Percentiles rank a stretch among this genome's conserved stretches.
These are phyloP conservation scores for Palythoa grandis DNA, from an alignment of 92 coral and sea anemone genomes.

Conservation along the genomic window DNA sequence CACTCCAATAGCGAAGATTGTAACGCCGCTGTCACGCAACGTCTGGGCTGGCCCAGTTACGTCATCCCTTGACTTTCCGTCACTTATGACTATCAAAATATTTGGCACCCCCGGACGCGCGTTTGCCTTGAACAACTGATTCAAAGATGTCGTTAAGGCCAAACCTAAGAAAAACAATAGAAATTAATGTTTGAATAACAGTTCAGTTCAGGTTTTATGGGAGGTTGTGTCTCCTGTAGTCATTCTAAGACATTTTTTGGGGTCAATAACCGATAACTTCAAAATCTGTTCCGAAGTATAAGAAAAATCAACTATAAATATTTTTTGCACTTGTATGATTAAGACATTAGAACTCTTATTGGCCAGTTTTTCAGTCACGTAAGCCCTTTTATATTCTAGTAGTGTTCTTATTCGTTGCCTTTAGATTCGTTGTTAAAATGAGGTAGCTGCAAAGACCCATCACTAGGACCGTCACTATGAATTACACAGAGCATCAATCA, in stretches of 20 bases:
- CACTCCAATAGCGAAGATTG: constrained; percentile 63
- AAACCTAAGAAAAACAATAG: constrained; percentile 24
- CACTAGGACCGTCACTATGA: too few species aligned
- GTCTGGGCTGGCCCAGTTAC: constrained; percentile 62
- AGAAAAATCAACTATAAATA: too few species aligned
- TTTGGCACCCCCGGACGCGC: constrained; percentile 59
- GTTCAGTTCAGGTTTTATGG: neutral
- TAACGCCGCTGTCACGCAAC: constrained; percentile 68
- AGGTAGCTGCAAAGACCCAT: too few species aligned
- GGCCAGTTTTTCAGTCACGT: too few species aligned
- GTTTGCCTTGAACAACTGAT: constrained; percentile 39
- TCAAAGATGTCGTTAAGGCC: constrained; percentile 50
- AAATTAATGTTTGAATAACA: neutral
- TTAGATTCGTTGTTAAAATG: too few species aligned
- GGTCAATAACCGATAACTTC: neutral
- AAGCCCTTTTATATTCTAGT: too few species aligned
- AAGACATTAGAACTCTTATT: too few species aligned
- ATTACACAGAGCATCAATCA: too few species aligned
- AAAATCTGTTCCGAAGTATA: too few species aligned
- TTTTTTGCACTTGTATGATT: too few species aligned
- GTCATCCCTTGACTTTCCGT: constrained; percentile 66
- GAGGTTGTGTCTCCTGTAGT: neutral
- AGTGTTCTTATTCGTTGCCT: too few species aligned
- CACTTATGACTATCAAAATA: constrained; percentile 72
- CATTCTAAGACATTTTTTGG: neutral